phyloP scores from a whole-genome alignment of 2,797 vertebrate species.

The Sebastes diaconus region DNA sequence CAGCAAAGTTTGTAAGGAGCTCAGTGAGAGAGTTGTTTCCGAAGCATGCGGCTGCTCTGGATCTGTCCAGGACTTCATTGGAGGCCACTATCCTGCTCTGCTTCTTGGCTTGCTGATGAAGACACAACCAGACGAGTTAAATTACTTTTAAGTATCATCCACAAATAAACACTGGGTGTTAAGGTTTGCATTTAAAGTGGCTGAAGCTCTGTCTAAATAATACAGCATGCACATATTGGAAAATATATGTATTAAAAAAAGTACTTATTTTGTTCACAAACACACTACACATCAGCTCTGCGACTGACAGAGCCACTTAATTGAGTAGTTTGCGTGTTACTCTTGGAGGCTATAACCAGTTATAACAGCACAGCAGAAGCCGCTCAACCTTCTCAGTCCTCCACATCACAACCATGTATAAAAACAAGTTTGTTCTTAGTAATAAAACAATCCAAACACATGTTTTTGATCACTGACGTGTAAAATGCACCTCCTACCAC shows the following conservation, averaged over 20 bases:
- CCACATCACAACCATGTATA: conserved; percentile 9
- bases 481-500: conserved; percentile 70
- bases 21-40: conserved; percentile 84
- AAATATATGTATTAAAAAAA: neutral
- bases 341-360: conserved; percentile 79
- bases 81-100: conserved; percentile 69
- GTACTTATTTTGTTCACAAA: conserved; percentile 57
- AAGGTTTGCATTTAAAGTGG: neutral
- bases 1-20: conserved; percentile 78
- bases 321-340: conserved; percentile 44
- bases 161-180: neutral
- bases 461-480: neutral
- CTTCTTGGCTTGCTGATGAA: conserved; percentile 77
- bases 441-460: neutral
- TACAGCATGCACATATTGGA: accelerated
- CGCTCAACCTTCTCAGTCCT: conserved; percentile 80
- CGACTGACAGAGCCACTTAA: conserved; percentile 16
- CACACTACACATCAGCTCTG: conserved; percentile 36
- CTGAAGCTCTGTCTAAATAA: neutral
- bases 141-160: neutral
- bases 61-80: conserved; percentile 69
- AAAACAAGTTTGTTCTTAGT: neutral
- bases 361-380: conserved; percentile 69
- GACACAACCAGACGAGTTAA: neutral
- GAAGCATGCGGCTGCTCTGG: conserved; percentile 75